Evolutionary conservation across 2,113 vertebrate genomes (phyloP).

Genomic region (Pelobates fuscus): DNA sequence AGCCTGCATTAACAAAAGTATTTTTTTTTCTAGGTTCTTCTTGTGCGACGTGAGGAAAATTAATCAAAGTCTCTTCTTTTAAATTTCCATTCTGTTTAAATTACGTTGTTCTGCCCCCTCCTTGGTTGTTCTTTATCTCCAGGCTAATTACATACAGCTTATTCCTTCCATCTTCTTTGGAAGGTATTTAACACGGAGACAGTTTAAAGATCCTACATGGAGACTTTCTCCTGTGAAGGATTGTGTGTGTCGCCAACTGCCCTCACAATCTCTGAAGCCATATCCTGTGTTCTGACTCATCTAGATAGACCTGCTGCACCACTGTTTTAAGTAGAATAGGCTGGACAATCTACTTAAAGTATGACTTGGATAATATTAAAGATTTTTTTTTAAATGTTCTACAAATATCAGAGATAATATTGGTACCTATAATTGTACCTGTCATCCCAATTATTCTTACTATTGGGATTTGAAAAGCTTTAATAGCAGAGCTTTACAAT

Average conservation of each 20-base stretch:
- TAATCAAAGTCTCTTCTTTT: not conserved
- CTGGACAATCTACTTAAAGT: too few species aligned
- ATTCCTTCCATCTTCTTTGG: constrained; percentile 1
- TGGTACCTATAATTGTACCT: too few species aligned
- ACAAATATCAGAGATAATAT: too few species aligned
- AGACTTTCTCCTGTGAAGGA: constrained; percentile 9
- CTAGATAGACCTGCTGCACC: constrained; percentile 1
- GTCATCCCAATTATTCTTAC: too few species aligned
- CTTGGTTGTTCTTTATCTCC: constrained; percentile 25
- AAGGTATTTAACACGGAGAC: not conserved
- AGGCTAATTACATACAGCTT: not conserved
- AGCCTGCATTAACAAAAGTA: too few species aligned
- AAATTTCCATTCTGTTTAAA: not conserved
- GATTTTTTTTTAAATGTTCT: too few species aligned
- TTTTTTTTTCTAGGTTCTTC: too few species aligned
- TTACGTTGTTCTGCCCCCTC: not conserved
- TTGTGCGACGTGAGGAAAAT: too few species aligned
- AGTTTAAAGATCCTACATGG: not conserved
- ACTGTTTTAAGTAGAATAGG: too few species aligned
- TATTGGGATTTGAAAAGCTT: too few species aligned
- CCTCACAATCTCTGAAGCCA: constrained; percentile 16
- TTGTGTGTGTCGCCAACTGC: not conserved
- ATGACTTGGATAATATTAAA: too few species aligned
- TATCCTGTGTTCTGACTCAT: constrained; percentile 3
- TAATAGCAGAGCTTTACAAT: too few species aligned